Conservation (phyloP, 2,113 vertebrate genomes). For the Lipophrys pholis region DNA sequence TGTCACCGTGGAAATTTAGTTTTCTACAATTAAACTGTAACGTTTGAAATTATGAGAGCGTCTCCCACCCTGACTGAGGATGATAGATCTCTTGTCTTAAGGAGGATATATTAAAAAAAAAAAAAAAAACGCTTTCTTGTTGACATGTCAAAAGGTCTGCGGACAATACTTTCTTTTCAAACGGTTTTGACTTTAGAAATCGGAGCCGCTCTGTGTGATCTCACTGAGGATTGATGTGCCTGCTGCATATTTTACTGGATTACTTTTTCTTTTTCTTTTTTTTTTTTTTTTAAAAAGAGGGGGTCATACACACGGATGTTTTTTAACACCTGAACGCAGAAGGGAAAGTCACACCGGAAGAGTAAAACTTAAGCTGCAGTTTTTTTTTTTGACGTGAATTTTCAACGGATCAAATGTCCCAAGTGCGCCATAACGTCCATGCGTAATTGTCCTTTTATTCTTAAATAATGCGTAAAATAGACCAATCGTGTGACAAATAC, state of each 20-base stretch:
- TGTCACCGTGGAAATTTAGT: not conserved
- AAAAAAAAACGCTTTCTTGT: slow-evolving; percentile 19
- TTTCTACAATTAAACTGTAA: slow-evolving; percentile 24
- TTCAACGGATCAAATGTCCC: slow-evolving; percentile 11
- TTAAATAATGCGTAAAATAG: not conserved
- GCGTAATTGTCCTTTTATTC: not conserved
- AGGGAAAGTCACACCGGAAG: slow-evolving; percentile 7
- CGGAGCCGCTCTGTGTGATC: slow-evolving; percentile 43
- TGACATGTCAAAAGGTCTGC: slow-evolving; percentile 49
- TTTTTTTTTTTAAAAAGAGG: no score
- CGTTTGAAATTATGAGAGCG: slow-evolving; percentile 1
- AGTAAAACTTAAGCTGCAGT: slow-evolving; percentile 8
- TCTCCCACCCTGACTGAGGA: not conserved
- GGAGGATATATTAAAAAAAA: no score
- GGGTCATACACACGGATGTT: not conserved
- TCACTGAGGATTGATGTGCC: slow-evolving; percentile 9
- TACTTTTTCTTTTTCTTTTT: not conserved
- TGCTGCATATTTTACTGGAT: not conserved
- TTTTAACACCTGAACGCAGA: not conserved
- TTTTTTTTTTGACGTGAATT: slow-evolving; percentile 13
- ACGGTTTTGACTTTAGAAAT: slow-evolving; percentile 66
- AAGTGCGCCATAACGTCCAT: not conserved
- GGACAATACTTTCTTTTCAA: slow-evolving; percentile 69
- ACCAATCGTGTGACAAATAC: not conserved
- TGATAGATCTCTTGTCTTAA: slow-evolving; percentile 44